Evolutionary conservation across 2,113 vertebrate species (phyloP).

Genomic region (Odontophorus gujanensis): DNA sequence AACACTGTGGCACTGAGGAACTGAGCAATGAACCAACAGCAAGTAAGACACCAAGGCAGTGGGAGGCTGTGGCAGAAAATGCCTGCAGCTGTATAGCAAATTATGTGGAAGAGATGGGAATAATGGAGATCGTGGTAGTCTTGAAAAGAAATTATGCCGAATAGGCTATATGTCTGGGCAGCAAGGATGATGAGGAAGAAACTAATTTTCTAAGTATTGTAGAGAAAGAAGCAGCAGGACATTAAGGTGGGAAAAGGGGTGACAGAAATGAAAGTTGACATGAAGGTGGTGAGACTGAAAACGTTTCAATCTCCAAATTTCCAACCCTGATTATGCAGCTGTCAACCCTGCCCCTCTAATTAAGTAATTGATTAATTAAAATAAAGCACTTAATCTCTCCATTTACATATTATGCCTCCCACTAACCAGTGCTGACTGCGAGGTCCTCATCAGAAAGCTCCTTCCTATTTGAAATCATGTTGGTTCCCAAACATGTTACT

Average conservation of each 20-base stretch:
- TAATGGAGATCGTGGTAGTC: background rate
- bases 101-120: background rate
- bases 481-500: slow-evolving; percentile 71
- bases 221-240: slow-evolving; percentile 41
- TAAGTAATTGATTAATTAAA: slow-evolving; percentile 76
- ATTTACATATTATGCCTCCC: slow-evolving; percentile 64
- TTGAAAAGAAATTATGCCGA: slow-evolving; percentile 8
- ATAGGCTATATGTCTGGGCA: background rate
- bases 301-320: slow-evolving; percentile 34
- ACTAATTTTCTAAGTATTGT: background rate
- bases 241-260: background rate
- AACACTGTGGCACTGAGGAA: background rate
- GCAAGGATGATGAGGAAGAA: background rate
- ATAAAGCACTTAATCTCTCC: slow-evolving; percentile 72
- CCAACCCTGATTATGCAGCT: slow-evolving; percentile 62
- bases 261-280: slow-evolving; percentile 42
- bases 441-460: slow-evolving; percentile 50
- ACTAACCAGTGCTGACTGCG: background rate
- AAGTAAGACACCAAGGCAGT: background rate
- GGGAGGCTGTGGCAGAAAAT: background rate
- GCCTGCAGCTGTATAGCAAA: slow-evolving; percentile 3
- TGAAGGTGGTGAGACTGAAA: slow-evolving; percentile 36
- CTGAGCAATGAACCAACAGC: background rate
- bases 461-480: slow-evolving; percentile 58
- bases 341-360: slow-evolving; percentile 68